A percentile compares a stretch with the other conserved stretches of the same genome.
Evolutionary conservation across 2,888 invertebrate species (phyloP).

Genomic region (Thumatha senex): DNA sequence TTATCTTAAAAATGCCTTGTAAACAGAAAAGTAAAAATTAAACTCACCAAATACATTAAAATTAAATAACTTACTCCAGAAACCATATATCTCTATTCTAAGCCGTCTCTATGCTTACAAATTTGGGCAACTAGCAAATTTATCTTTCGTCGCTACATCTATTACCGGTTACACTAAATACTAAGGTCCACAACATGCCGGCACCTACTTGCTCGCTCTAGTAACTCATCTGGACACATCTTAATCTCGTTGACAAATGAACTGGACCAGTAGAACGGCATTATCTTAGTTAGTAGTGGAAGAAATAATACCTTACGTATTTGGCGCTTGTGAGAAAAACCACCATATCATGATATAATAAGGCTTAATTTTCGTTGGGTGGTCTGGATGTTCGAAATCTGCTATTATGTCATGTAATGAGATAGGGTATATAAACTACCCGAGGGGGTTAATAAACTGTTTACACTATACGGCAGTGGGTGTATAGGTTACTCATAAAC

Average conservation of each 20-base stretch:
- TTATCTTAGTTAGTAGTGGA: slow-evolving; percentile 41
- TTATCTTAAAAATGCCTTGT: no score
- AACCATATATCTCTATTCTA: neutral
- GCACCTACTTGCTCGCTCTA: slow-evolving; percentile 27
- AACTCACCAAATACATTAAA: no score
- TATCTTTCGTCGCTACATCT: slow-evolving; percentile 27
- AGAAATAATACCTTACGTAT: slow-evolving; percentile 28
- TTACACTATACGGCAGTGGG: slow-evolving; percentile 41
- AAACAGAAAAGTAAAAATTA: no score
- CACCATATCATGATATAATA: slow-evolving; percentile 10
- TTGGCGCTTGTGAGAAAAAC: slow-evolving; percentile 4
- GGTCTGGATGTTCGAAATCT: slow-evolving; percentile 14
- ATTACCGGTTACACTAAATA: slow-evolving; percentile 38
- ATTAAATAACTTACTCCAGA: neutral
- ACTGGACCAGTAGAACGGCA: slow-evolving; percentile 42
- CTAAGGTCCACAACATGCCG: slow-evolving; percentile 31
- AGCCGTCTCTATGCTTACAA: neutral
- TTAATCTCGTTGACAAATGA: slow-evolving; percentile 49
- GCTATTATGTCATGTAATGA: slow-evolving; percentile 38
- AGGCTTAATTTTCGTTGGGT: slow-evolving; percentile 9
- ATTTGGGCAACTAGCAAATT: slow-evolving; percentile 5
- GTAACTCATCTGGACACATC: slow-evolving; percentile 43
- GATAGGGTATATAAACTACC: slow-evolving; percentile 37
- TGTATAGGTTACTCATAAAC: slow-evolving; percentile 40
- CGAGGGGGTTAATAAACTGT: slow-evolving; percentile 40